These are phyloP conservation scores for Drosophila equinoxialis DNA, from an alignment of 1,140 invertebrate species.

Conservation along the genomic window DNA sequence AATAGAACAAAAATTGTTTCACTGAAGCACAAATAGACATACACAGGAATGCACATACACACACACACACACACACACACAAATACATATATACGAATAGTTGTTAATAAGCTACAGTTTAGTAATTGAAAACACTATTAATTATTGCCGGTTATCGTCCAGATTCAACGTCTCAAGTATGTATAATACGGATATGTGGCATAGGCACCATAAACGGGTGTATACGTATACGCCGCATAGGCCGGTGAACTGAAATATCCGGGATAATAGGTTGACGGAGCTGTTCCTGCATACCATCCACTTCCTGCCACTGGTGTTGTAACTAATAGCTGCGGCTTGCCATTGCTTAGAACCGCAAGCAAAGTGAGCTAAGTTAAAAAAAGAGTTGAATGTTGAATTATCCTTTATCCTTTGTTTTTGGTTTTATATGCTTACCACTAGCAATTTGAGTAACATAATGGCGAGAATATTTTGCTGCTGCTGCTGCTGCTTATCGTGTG, in stretches of 20 bases:
- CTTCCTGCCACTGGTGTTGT: conserved; percentile 52
- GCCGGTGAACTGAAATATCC: conserved; percentile 66
- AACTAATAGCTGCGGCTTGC: conserved; percentile 65
- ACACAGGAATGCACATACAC: neutral
- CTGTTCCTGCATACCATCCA: conserved; percentile 39
- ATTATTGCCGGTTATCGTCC: neutral
- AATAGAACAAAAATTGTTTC: neutral
- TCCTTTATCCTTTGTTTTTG: neutral
- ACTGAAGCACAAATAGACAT: neutral
- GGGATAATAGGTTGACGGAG: conserved; percentile 41
- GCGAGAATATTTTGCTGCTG: conserved; percentile 8
- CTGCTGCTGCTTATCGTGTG: conserved; percentile 27
- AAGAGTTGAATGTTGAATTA: conserved; percentile 19
- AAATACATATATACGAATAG: neutral
- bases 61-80: neutral
- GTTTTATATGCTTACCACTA: conserved; percentile 53
- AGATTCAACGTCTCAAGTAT: conserved; percentile 63
- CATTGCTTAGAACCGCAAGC: conserved; percentile 43
- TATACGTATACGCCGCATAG: conserved; percentile 70
- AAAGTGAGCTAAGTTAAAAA: conserved; percentile 46
- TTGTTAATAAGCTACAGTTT: neutral
- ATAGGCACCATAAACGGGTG: conserved; percentile 65
- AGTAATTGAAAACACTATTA: neutral
- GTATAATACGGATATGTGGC: conserved; percentile 72
- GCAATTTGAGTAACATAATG: conserved; percentile 62